A percentile compares a stretch with the other conserved stretches of the same genome.
phyloP scores from a whole-genome alignment of 92 coral and sea anemone genomes.

The Phenganax marumi region DNA sequence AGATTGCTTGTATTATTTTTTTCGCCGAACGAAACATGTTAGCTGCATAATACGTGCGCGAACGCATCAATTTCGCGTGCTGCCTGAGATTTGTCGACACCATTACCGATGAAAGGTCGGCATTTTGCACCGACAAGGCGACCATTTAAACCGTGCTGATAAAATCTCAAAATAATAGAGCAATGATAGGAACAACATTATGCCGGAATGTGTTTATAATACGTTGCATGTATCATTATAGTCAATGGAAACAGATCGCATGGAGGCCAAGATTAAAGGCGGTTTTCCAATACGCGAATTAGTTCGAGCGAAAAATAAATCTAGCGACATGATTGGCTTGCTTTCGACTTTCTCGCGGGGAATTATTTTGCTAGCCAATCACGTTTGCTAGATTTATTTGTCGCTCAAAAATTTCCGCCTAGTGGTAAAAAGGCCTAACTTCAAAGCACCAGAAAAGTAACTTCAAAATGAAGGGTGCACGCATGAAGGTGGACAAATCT shows the following conservation, averaged over 20 bases:
- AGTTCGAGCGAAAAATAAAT: too few relatives aligned
- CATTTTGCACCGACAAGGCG: not conserved
- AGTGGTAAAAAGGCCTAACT: too few relatives aligned
- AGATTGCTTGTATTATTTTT: not conserved
- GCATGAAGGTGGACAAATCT: too few relatives aligned
- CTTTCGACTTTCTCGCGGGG: too few relatives aligned
- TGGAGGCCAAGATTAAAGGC: not conserved
- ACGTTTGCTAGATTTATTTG: too few relatives aligned
- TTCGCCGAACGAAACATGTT: not conserved
- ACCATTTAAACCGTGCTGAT: constrained; percentile 14
- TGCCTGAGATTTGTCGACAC: constrained; percentile 24
- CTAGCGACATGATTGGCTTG: too few relatives aligned
- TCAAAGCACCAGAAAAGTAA: too few relatives aligned
- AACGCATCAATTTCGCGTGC: not conserved
- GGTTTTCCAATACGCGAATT: too few relatives aligned
- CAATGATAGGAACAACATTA: constrained; percentile 7
- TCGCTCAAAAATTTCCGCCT: too few relatives aligned
- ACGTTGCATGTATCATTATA: not conserved
- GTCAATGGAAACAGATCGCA: not conserved
- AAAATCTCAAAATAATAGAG: constrained; percentile 23
- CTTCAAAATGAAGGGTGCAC: too few relatives aligned
- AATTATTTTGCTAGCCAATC: too few relatives aligned
- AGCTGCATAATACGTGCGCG: not conserved
- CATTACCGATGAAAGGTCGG: constrained; percentile 19
- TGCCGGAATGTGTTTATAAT: constrained; percentile 8